phyloP scores from a whole-genome alignment of 2,888 invertebrate species.

The Dichetophora obliterata region DNA sequence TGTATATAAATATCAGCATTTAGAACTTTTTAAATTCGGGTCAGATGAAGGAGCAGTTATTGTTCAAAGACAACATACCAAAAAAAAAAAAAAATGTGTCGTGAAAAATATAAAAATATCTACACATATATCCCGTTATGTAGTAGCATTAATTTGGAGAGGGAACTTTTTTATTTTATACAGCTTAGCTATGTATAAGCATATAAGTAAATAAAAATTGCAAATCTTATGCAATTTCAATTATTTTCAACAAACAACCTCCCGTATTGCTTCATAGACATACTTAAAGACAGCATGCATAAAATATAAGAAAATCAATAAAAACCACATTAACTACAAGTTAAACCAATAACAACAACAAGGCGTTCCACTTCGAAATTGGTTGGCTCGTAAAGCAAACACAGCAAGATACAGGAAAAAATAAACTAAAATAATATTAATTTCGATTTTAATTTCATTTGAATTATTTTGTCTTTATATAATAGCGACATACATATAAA shows the following conservation, averaged over 20 bases:
- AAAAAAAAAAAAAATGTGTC: no score
- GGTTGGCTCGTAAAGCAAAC: not conserved
- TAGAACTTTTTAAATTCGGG: no score
- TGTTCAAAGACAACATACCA: no score
- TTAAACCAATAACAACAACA: not conserved
- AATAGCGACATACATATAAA: slow-evolving; percentile 2
- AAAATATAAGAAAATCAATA: not conserved
- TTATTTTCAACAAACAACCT: not conserved
- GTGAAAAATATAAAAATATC: no score
- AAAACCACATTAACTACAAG: not conserved
- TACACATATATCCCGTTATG: no score
- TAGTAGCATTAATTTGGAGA: no score
- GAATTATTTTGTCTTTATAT: not conserved
- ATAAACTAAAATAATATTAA: not conserved
- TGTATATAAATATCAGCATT: no score
- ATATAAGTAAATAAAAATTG: no score
- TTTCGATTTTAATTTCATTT: slow-evolving; percentile 18
- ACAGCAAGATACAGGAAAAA: not conserved
- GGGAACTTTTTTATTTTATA: no score
- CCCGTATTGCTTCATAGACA: not conserved
- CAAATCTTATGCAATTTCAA: not conserved
- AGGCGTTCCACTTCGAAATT: not conserved
- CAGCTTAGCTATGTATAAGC: no score
- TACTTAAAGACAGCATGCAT: not conserved
- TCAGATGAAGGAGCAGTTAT: no score